These are phyloP conservation scores for Diarsia dahlii DNA, from an alignment of 2,888 invertebrate species.

Conservation along the genomic window DNA sequence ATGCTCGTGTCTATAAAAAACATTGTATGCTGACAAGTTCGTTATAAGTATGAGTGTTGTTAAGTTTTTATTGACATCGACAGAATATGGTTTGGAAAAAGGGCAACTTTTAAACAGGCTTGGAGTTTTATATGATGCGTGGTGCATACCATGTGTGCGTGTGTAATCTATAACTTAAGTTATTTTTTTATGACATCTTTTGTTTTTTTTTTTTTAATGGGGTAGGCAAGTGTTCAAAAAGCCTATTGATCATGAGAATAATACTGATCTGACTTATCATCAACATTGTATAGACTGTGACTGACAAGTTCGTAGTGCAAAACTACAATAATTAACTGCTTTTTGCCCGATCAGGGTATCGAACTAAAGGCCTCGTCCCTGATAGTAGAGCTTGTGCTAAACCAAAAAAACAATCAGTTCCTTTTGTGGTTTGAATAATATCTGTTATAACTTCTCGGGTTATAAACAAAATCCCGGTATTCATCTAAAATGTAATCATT, in stretches of 20 bases:
- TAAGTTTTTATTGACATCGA: slow-evolving; percentile 1
- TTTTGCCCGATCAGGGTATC: background rate
- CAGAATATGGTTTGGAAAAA: background rate
- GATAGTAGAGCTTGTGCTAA: background rate
- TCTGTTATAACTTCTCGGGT: background rate
- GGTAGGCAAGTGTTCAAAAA: background rate
- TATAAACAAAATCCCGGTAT: background rate
- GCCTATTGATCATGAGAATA: no score
- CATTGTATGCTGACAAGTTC: slow-evolving; percentile 3
- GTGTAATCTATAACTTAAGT: background rate
- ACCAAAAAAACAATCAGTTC: background rate
- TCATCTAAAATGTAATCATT: background rate
- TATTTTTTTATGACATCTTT: background rate
- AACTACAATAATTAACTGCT: background rate
- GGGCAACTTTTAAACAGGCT: background rate
- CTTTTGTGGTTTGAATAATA: background rate
- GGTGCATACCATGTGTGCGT: no score
- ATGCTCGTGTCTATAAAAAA: slow-evolving; percentile 1
- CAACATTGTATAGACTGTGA: background rate
- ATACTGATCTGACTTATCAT: background rate
- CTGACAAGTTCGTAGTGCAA: background rate
- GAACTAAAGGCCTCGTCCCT: no score
- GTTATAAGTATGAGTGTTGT: background rate
- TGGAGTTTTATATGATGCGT: background rate
- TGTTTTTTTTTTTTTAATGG: background rate